These are phyloP conservation scores for Chelonus formosanus DNA, from an alignment of 2,888 invertebrate genomes.

Conservation along the genomic window DNA sequence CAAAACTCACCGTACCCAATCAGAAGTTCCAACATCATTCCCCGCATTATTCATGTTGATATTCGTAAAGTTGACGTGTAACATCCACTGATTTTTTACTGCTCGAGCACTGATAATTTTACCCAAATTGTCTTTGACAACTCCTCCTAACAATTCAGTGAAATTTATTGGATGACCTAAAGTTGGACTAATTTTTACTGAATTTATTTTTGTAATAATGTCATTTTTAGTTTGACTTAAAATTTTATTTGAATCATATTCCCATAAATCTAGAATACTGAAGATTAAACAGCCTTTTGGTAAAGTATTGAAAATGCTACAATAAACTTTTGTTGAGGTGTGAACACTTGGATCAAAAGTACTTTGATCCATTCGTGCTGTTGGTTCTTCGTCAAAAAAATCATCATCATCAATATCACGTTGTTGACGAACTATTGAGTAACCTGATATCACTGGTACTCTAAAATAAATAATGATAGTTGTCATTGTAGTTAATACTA, in stretches of 20 bases:
- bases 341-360: constrained; percentile 70
- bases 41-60: constrained; percentile 74
- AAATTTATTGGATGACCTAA: constrained; percentile 75
- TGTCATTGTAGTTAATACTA: no score
- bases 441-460: constrained; percentile 56
- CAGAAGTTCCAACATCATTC: constrained; percentile 78
- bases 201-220: constrained; percentile 72
- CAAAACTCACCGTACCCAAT: constrained; percentile 70
- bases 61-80: constrained; percentile 74
- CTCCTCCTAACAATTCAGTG: constrained; percentile 71
- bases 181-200: constrained; percentile 70
- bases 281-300: constrained; percentile 71
- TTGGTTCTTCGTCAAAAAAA: constrained; percentile 56
- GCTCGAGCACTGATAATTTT: constrained; percentile 73
- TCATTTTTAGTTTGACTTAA: constrained; percentile 69
- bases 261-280: constrained; percentile 78
- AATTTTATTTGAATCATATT: constrained; percentile 69
- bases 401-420: constrained; percentile 49
- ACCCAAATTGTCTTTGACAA: constrained; percentile 70
- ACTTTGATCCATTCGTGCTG: constrained; percentile 42
- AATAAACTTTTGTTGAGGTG: constrained; percentile 71
- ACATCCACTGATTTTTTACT: constrained; percentile 72
- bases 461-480: constrained; percentile 40
- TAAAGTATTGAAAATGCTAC: constrained; percentile 72
- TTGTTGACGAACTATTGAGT: constrained; percentile 37